Evolutionary conservation across 2,888 invertebrate species (phyloP).

Genomic region (Meiosimyza platycephala): DNA sequence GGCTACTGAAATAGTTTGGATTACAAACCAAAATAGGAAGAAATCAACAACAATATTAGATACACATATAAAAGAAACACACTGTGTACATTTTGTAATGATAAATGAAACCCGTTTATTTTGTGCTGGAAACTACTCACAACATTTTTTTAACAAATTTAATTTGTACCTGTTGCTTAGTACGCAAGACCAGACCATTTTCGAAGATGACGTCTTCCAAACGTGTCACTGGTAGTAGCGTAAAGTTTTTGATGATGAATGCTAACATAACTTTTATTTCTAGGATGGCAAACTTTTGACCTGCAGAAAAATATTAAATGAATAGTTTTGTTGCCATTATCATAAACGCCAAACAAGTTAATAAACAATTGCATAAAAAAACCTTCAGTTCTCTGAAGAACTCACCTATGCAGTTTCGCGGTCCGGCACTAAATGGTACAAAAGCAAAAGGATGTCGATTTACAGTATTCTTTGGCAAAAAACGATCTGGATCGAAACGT

Average conservation of each 20-base stretch:
- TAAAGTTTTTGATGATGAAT: constrained; percentile 70
- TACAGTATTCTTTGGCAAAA: constrained; percentile 71
- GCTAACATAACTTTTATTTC: constrained; percentile 74
- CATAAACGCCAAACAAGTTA: neutral
- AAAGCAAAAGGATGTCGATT: constrained; percentile 74
- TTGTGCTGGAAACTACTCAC: constrained; percentile 16
- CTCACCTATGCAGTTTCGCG: constrained; percentile 76
- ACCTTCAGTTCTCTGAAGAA: neutral
- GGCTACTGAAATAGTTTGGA: constrained; percentile 15
- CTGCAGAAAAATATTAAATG: constrained; percentile 58
- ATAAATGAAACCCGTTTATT: no score
- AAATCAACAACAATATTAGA: neutral
- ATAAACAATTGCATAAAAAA: neutral
- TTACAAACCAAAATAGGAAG: neutral
- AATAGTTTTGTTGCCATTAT: no score
- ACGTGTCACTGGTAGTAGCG: constrained; percentile 68
- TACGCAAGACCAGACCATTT: constrained; percentile 69
- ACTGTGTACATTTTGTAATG: no score
- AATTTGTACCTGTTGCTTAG: constrained; percentile 63
- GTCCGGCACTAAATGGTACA: constrained; percentile 77
- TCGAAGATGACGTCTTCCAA: constrained; percentile 66
- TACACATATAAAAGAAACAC: no score
- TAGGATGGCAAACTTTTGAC: constrained; percentile 76
- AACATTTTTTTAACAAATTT: constrained; percentile 46
- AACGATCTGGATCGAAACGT: constrained; percentile 72